These are phyloP conservation scores for Clarias gariepinus DNA, from an alignment of 2,113 vertebrate genomes.

Conservation along the genomic window DNA sequence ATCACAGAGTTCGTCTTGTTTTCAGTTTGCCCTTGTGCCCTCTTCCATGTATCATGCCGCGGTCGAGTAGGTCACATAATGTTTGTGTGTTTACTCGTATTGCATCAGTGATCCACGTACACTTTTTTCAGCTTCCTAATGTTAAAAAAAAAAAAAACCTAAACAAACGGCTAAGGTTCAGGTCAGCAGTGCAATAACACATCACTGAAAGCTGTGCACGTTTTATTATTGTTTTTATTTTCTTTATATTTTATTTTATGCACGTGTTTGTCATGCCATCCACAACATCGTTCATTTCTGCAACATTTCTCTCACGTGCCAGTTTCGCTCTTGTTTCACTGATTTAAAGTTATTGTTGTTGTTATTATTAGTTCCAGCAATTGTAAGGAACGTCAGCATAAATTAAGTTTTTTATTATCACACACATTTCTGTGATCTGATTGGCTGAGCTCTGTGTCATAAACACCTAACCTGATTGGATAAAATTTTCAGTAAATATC, in stretches of 20 bases:
- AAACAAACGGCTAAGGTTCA: background rate
- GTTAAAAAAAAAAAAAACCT: background rate
- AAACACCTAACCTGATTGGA: background rate
- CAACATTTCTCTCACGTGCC: background rate
- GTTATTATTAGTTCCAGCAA: background rate
- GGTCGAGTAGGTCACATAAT: background rate
- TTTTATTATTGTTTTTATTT: background rate
- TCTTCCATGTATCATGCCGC: background rate
- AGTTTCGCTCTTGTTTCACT: background rate
- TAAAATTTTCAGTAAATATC: background rate
- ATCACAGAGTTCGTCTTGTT: background rate
- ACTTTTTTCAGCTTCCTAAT: background rate
- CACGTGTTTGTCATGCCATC: background rate
- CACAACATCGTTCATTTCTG: background rate
- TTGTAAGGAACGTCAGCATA: background rate
- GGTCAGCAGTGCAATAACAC: constrained; percentile 30
- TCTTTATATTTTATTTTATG: background rate
- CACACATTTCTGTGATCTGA: background rate
- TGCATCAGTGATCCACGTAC: background rate
- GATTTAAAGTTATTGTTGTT: too few relatives aligned
- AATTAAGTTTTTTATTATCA: background rate
- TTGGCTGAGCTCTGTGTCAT: constrained; percentile 2
- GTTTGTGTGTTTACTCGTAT: background rate
- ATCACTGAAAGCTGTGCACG: background rate
- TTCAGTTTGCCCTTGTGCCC: background rate